Base-by-base conservation (phyloP, 2,888 invertebrate species). In the Leucophenga montana region DNA sequence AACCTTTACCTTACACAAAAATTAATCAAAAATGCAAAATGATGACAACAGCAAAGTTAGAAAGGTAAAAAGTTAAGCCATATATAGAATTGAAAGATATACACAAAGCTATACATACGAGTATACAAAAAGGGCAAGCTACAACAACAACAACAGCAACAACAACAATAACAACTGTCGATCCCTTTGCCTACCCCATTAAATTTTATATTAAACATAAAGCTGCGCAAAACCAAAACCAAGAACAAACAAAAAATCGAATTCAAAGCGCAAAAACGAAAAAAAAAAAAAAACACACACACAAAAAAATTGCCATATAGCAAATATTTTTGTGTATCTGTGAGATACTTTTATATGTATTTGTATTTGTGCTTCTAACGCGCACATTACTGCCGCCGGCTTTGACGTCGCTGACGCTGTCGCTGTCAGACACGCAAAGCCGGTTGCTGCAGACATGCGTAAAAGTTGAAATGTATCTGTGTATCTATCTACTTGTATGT, bases 161-260 rank as follows among this genome's bases (percentile, higher is more conserved):
- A n/a, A n/a, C n/a, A n/a, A n/a, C n/a, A 44, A 18, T 69, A 78
- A 79, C 27, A 56, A 22, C 14, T 61, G 61, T 20, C n/a, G 46
- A 66, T 70, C 59, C 74, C 77, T 80, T 80, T 79, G 85, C 86
- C 85, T 85, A 85, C 84, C 86, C 82, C 86, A 86, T 86, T 86
- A 80, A 74, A 77, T 86, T 85, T 85, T 69, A 74, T 83, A 78
- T 86, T 78, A 77, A 70, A 78, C 72, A 67, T 68, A 31, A 72
- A 70, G 13, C 50, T 79, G 73, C 72, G 64, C 74, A 68, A 54
- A 65, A 53, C 39, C 11, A 18, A 48, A 6, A 50, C 22, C 31
- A 50, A 27, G 14, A 22, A 11, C 8, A 48, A 6, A 50, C 22
- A 50, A 50, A 27, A 27, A 22, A 11, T n/a, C 22, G 16, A 39